A percentile compares a stretch with the other conserved stretches of the same genome.
Evolutionary conservation across 2,888 invertebrate genomes (phyloP).

Genomic region (Amblyteles armatorius): DNA sequence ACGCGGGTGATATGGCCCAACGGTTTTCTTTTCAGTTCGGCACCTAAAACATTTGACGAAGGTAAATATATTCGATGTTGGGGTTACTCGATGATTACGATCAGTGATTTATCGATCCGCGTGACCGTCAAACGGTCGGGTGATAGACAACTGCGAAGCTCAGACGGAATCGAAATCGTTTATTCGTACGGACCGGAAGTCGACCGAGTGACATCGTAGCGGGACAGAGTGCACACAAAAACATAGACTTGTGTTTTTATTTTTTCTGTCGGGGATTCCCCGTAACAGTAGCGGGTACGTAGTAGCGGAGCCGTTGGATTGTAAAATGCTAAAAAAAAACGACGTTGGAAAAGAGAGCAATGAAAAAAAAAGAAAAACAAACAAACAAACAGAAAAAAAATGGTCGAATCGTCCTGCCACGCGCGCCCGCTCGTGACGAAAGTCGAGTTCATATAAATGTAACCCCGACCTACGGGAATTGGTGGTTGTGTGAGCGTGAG

Average conservation of each 20-base stretch:
- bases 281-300: constrained; percentile 28
- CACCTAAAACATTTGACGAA: no score
- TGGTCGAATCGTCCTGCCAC: constrained; percentile 38
- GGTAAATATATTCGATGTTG: not conserved
- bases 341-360: constrained; percentile 61
- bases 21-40: no score
- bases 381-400: constrained; percentile 1
- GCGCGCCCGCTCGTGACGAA: constrained; percentile 55
- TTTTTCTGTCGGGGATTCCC: constrained; percentile 69
- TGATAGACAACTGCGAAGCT: constrained; percentile 35
- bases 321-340: constrained; percentile 70
- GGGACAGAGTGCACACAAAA: constrained; percentile 52
- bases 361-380: constrained; percentile 51
- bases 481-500: constrained; percentile 53
- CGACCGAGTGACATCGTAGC: constrained; percentile 73
- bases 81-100: not conserved
- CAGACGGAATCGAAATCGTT: constrained; percentile 50
- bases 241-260: constrained; percentile 70
- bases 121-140: not conserved
- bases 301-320: constrained; percentile 68
- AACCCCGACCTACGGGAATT: constrained; percentile 79
- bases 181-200: constrained; percentile 62
- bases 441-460: constrained; percentile 70
- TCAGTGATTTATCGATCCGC: not conserved
- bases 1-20: no score